phyloP scores from a whole-genome alignment of 2,888 invertebrate genomes.

The Altica lythri region DNA sequence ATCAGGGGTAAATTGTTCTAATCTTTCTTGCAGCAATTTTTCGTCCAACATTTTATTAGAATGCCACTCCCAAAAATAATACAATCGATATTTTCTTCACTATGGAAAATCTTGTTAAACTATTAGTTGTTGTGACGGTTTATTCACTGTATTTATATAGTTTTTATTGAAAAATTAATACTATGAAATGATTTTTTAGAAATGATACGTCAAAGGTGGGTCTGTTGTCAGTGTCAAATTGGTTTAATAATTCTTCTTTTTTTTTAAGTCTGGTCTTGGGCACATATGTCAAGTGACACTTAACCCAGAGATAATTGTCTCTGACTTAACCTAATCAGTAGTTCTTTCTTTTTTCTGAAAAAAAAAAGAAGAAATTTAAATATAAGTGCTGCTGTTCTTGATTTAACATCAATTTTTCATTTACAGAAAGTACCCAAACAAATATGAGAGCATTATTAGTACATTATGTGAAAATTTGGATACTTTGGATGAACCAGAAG shows the following conservation, averaged over 20 bases:
- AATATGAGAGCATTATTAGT: slow-evolving; percentile 99
- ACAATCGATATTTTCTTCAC: no score
- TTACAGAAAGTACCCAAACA: slow-evolving; percentile 90
- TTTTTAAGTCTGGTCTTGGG: background rate
- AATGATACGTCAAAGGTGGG: background rate
- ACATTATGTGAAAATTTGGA: slow-evolving; percentile 98
- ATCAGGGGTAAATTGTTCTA: slow-evolving; percentile 46
- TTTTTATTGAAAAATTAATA: no score
- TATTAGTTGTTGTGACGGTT: background rate
- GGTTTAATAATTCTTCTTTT: background rate
- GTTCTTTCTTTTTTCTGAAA: no score
- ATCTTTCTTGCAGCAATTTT: slow-evolving; percentile 44
- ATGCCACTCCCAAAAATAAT: no score
- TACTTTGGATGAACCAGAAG: slow-evolving; percentile 98
- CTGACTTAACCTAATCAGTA: no score
- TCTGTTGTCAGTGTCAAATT: background rate
- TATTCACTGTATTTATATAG: no score
- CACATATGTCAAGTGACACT: no score
- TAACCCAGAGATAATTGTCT: no score
- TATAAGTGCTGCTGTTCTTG: slow-evolving; percentile 45
- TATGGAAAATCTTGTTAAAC: background rate
- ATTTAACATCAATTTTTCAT: slow-evolving; percentile 42
- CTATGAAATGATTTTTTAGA: background rate
- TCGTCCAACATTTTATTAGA: slow-evolving; percentile 47
- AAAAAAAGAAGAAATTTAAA: no score